Conservation (phyloP, 2,113 vertebrate genomes). For the Choloepus hoffmanni region DNA sequence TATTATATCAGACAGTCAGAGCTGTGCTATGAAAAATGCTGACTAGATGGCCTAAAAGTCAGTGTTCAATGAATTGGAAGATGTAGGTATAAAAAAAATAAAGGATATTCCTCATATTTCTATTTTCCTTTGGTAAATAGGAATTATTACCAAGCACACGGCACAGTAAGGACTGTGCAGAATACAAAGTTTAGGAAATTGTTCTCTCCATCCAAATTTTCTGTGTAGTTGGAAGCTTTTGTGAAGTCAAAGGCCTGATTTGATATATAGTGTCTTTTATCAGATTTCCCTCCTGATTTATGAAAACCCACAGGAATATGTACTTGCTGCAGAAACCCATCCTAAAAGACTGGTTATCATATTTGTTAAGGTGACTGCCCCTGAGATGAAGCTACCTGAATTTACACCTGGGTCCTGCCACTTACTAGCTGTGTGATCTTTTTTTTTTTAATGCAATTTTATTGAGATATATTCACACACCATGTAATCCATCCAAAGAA, state of each 20-base stretch:
- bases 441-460: no score
- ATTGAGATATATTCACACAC: no score
- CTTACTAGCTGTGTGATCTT: not conserved
- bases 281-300: not conserved
- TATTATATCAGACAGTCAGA: not conserved
- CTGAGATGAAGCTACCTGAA: not conserved
- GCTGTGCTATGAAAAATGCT: not conserved
- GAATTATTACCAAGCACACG: not conserved
- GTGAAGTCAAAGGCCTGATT: not conserved
- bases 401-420: not conserved
- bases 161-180: not conserved
- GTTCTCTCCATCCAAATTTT: not conserved
- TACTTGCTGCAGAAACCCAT: not conserved
- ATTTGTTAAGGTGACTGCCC: not conserved
- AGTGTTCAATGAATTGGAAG: not conserved
- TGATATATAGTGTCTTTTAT: not conserved
- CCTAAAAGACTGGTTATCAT: not conserved
- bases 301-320: not conserved
- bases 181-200: conserved; percentile 13
- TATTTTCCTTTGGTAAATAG: not conserved
- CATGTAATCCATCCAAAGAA: no score
- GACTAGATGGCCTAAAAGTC: not conserved
- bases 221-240: conserved; percentile 8
- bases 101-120: not conserved
- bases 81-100: conserved; percentile 13